Base-by-base conservation (phyloP, 2,113 vertebrate species). In the Pygoscelis adeliae region DNA sequence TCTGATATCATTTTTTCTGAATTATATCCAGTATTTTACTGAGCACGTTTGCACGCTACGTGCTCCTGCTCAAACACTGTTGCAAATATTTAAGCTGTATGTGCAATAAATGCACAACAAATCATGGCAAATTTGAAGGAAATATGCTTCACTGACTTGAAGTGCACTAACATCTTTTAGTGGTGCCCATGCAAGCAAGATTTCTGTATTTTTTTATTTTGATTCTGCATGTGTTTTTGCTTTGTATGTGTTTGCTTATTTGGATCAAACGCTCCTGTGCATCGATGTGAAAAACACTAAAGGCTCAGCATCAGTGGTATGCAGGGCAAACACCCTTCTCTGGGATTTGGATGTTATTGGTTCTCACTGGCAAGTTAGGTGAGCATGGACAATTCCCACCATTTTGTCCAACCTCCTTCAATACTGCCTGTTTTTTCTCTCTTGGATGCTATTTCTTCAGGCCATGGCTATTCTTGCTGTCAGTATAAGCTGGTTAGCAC, bases 41-140 rank as follows among this genome's bases (percentile, higher is more conserved):
- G 44, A 73, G 26, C 30, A 13, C 0, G 0, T 34, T 59, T 73
- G 16, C 44, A 21, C 0, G 0, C 20, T 73, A 3, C 3, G 0
- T 46, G 32, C 17, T 63, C 50, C 36, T 22, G 9, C 58, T 72
- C 49, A 90, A 56, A 66, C 12, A 9, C 8, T 55, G 9, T 38
- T 62, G 69, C 11, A 52, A 66, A 32, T 63, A 30, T 72, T 63
- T 40, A 38, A 77, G 63, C 30, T 83, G 10, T 32, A 15, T 34
- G n/a, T 44, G 55, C 56, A 76, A 29, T 49, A 69, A 89, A 67
- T 25, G 44, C 38, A 55, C 23, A n/a, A 42, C 15, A 65, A 78
- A 34, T 82, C 32, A 32, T 36, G 25, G 14, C 10, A 59, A 49
- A 50, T 58, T 30, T 59, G 38, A 53, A 55, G 47, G 62, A 84